These are phyloP conservation scores for Phasianus colchicus DNA, from an alignment of 2,113 vertebrate species.

Conservation along the genomic window DNA sequence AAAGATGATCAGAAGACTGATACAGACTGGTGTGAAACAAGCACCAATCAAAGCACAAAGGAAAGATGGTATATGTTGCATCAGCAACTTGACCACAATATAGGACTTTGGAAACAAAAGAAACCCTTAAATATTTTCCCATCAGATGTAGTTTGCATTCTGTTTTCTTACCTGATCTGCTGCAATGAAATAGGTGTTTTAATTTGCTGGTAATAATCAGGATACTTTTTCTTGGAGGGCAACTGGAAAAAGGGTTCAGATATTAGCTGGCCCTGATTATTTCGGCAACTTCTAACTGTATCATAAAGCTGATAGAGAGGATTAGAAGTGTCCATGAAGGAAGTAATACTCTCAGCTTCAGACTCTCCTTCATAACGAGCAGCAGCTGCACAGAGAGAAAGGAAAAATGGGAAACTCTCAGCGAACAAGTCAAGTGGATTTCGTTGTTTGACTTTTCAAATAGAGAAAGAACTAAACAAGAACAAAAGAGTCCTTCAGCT, in stretches of 20 bases:
- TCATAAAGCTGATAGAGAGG: conserved; percentile 98
- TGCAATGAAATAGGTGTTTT: conserved; percentile 92
- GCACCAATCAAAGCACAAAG: not conserved
- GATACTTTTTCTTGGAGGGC: conserved; percentile 97
- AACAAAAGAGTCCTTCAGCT: not conserved
- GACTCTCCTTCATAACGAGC: conserved; percentile 94
- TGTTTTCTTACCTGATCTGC: conserved; percentile 90
- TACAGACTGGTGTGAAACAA: not conserved
- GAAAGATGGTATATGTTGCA: not conserved
- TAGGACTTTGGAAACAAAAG: not conserved
- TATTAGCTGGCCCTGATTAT: conserved; percentile 95
- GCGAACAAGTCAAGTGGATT: not conserved
- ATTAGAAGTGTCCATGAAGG: conserved; percentile 93
- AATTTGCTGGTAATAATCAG: conserved; percentile 98
- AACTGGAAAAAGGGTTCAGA: conserved; percentile 97
- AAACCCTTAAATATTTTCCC: not conserved
- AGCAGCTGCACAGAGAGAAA: conserved; percentile 74
- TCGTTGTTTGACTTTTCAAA: not conserved
- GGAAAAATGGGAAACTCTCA: not conserved
- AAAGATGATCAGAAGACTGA: not conserved
- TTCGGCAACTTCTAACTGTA: conserved; percentile 92
- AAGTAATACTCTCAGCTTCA: conserved; percentile 94
- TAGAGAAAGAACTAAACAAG: not conserved
- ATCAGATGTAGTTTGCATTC: not conserved
- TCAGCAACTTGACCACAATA: not conserved